Evolutionary conservation across 2,113 vertebrate genomes (phyloP), one percentile per base, ranked within the genome.

Genomic region (Nipponia nippon): DNA sequence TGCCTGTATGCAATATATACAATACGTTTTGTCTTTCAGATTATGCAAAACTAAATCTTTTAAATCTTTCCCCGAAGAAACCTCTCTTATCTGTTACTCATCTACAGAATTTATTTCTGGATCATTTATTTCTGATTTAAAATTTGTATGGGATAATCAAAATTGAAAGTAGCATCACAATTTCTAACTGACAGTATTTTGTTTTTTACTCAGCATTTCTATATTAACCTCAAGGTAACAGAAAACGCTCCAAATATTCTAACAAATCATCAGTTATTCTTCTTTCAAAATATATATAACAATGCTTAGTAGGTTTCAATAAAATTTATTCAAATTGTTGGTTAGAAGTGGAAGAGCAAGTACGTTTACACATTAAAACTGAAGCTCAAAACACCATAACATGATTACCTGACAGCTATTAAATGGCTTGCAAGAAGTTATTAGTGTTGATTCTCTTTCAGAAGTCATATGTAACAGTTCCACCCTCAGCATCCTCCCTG

Each of bases 331-430:
- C 50, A 90, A 91, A 77, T 70, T 53, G 49, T 46, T 32, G 23
- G 72, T 85, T 86, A 92, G 70, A 72, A 95, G 89, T 95, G 78
- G 89, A 95, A 95, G 55, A 95, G 81, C 87, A 85, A 91, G 78
- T 85, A 95, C 58, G 66, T 87, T 92, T 93, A 81, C 29, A 47
- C 59, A 52, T 82, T 70, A 89, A 80, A 95, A 83, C 0, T 70
- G 36, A 79, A 95, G 92, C 82, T 97, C 53, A 89, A 87, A 91
- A 80, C 80, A 92, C 38, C 50, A 9, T 38, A 86, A 92, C 30
- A 18, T 26, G 78, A 91, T 76, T 95, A 87, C 70, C 46, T 83
- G 58, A 70, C 88, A 89, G 87, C 66, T 91, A 83, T 94, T 95
- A 89, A 93, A 87, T 69, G 34, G 63, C 75, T 59, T 83, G 23